Evolutionary conservation across 2,113 vertebrate species (phyloP).

Genomic region (Chionodraco myersi): DNA sequence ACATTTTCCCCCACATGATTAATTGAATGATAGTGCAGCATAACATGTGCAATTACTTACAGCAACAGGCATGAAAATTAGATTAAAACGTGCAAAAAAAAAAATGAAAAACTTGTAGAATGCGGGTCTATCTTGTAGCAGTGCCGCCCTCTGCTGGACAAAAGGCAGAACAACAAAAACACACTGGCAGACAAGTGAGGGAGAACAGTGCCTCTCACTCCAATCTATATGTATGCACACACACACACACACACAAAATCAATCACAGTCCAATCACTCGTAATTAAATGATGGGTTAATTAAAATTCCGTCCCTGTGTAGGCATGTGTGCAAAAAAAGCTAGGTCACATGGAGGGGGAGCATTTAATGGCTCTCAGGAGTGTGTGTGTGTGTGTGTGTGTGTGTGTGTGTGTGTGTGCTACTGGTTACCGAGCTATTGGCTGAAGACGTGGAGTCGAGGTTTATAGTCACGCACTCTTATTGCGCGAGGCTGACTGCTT

Average conservation of each 20-base stretch:
- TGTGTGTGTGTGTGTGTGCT: background rate
- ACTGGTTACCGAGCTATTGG: slow-evolving; percentile 46
- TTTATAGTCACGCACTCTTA: slow-evolving; percentile 57
- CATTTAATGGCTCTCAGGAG: slow-evolving; percentile 45
- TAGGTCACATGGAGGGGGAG: slow-evolving; percentile 61
- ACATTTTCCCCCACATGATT: background rate
- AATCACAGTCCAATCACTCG: slow-evolving; percentile 26
- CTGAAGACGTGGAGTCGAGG: slow-evolving; percentile 34
- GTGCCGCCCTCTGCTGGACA: slow-evolving; percentile 71
- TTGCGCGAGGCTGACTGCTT: slow-evolving; percentile 28
- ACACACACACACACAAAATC: slow-evolving; percentile 34
- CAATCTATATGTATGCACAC: slow-evolving; percentile 9
- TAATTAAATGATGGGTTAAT: slow-evolving; percentile 45
- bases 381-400: too few species aligned
- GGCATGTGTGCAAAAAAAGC: slow-evolving; percentile 17
- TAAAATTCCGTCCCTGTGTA: slow-evolving; percentile 34
- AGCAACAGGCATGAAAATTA: background rate
- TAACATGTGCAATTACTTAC: background rate
- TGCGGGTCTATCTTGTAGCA: slow-evolving; percentile 17
- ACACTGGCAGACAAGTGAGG: slow-evolving; percentile 10
- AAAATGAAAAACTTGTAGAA: background rate
- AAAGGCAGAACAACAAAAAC: slow-evolving; percentile 48
- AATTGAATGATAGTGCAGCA: background rate
- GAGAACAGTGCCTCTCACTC: background rate
- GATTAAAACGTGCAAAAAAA: background rate